Base-by-base conservation (phyloP, 2,888 invertebrate species). In the Caenorhabditis wallacei region DNA sequence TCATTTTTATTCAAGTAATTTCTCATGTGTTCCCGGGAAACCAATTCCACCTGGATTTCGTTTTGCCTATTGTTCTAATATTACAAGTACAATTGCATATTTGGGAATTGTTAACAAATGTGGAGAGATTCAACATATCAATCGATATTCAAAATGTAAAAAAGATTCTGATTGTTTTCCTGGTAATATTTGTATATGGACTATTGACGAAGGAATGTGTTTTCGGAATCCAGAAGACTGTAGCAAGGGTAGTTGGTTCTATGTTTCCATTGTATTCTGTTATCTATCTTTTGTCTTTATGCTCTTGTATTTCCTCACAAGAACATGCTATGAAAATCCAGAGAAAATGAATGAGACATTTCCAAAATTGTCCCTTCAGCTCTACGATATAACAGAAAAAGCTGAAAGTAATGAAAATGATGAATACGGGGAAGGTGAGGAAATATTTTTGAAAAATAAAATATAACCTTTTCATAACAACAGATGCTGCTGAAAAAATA, bases 1-100 rank as follows among this genome's bases (percentile, higher is more conserved):
- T n/a, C 63, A 72, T 24, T 72, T 72, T 22, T 72, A 72, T 48
- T n/a, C 48, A n/a, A 72, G 72, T 26, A 72, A 63, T 24, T 72
- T 37, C 18, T 53, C 61, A 8, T 72, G 72, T 20, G 18, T 20
- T 11, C 72, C 72, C 7, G 63, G 63, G 18, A 26, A 63, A 7
- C 63, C 63, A 26, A 37, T 63, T 16, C 63, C 63, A 10, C 40
- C 54, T 11, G 72, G 72, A 51, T 72, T 72, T 22, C 51, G 54
- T 8, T 72, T 72, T 26, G 63, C 63, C 4, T 72, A 24, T 40
- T 72, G 72, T 37, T 72, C 72, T 11, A 53, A 51, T 13, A 37
- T 54, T 10, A 53, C 72, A 1, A 40, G 13, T 20, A 72, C 72
- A 10, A 54, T 72, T n/a, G 26, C 72, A 13, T 72, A 72, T 40